Evolutionary conservation across 2,113 vertebrate genomes (phyloP).

Genomic region (Pan paniscus): DNA sequence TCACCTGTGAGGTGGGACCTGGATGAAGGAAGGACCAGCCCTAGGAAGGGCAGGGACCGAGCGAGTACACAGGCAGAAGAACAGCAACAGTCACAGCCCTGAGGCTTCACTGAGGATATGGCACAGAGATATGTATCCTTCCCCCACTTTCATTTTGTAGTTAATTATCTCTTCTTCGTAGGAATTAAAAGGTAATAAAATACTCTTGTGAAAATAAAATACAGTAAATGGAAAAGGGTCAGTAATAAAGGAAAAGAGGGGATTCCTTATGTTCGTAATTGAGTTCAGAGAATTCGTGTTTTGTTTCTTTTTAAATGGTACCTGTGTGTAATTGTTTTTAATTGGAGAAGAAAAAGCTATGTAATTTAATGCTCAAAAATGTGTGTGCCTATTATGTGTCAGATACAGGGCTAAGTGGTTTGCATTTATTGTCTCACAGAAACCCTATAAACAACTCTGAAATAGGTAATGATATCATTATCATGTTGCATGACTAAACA

Average conservation of each 20-base stretch:
- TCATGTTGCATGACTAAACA: not conserved
- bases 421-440: not conserved
- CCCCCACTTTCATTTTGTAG: not conserved
- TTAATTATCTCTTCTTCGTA: constrained; percentile 33
- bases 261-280: constrained; percentile 38
- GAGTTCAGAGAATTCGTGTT: constrained; percentile 39
- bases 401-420: not conserved
- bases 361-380: constrained; percentile 49
- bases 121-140: too few relatives aligned
- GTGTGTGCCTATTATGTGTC: not conserved
- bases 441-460: not conserved
- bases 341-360: constrained; percentile 47
- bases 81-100: not conserved
- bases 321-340: constrained; percentile 51
- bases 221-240: constrained; percentile 13
- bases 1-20: not conserved
- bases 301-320: constrained; percentile 43
- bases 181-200: constrained; percentile 65
- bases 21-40: not conserved
- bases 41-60: not conserved
- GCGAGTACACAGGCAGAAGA: fast-evolving
- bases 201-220: constrained; percentile 38
- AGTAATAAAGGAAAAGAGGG: constrained; percentile 12
- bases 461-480: not conserved
- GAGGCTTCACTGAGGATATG: not conserved